Base-by-base conservation (phyloP, 2,113 vertebrate species). In the Phaethon lepturus region DNA sequence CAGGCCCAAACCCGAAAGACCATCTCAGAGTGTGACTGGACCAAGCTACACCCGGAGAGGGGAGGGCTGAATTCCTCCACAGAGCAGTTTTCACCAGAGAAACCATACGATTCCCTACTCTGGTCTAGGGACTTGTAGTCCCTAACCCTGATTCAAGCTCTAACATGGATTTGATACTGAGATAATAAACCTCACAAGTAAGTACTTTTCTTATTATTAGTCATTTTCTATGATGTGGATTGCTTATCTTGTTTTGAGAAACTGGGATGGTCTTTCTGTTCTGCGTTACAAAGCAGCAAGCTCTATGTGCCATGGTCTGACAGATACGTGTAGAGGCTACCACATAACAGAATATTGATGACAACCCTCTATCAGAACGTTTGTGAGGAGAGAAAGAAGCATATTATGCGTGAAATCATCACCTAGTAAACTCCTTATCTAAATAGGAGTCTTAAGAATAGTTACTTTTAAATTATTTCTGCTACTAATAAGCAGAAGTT, bases 271-370 rank as follows among this genome's bases (percentile, higher is more conserved):
- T 49, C 18, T 35, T 90, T 83, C 16, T 77, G 33, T 71, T 89
- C n/a, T 58, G 7, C 5, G 3, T 44, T 69, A 40, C 20, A 69
- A 52, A 52, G 20, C 13, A 63, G 25, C 14, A 58, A 67, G 18
- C 2, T 31, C 13, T 26, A 10, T 28, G 18, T 22, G 2, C 17
- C 15, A 3, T 3, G 22, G 11, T 74, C 33, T 24, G 50, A 22
- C 14, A 66, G 22, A 18, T 62, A 23, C 1, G 1, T 15, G 6
- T 1, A 58, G 6, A 3, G 42, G 24, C 16, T 52, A 26, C 13
- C 1, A 16, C 7, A 20, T 1, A 2, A 75, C n/a, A 91, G 7
- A 74, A 9, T 33, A 13, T 9, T 47, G 18, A 90, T 45, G 24
- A 35, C 3, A 67, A 4, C 15, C 6, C 7, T 62, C 8, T 63